Base-by-base conservation (phyloP, 1,140 invertebrate species). In the Coenobita brevimanus region DNA sequence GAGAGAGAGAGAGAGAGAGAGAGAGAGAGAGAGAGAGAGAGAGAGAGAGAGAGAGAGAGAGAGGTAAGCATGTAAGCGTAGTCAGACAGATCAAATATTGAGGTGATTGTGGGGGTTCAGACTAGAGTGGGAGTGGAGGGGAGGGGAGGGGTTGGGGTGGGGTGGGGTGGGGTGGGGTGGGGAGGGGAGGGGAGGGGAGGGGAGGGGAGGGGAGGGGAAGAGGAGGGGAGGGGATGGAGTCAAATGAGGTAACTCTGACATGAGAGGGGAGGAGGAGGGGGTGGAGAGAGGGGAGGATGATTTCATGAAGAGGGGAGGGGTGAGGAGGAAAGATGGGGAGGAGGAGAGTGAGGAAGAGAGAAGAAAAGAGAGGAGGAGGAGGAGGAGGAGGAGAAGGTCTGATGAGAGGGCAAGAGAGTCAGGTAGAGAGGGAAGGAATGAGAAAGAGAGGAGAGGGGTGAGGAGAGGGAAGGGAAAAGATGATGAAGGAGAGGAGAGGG, bases 301-400 rank as follows among this genome's bases (percentile, higher is more conserved):
- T 1, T 4, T 8, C 8, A 54, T 8, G 50, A 54, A 21, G 50
- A 54, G 50, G 50, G 8, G 50, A 21, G 8, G 21, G 50, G 50
- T 10, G 15, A 33, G 36, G 15, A 33, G 0, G 27, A 27, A 24
- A 67, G 6, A 24, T 8, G 4, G 15, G 30, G 64, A 2, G 21
- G 64, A 24, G 1, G 64, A 41, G 24, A 33, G 21, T 30, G 1
- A 38, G 8, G 8, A 4, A 30, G 54, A 80, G 24, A 30, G 8
- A 36, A 30, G 24, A 54, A 80, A 41, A 75, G 71, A 75, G 71
- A 75, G 71, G 46, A 41, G 46, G 71, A 76, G 38, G 13, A 46
- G 21, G 24, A 46, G 21, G 24, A 27, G 38, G 43, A 21, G 24
- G 73, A 41, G 36, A 76, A 10, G 8, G 67, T 15, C 15, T 69